Conservation (phyloP, 2,888 invertebrate genomes). For the Piscicola geometra region DNA sequence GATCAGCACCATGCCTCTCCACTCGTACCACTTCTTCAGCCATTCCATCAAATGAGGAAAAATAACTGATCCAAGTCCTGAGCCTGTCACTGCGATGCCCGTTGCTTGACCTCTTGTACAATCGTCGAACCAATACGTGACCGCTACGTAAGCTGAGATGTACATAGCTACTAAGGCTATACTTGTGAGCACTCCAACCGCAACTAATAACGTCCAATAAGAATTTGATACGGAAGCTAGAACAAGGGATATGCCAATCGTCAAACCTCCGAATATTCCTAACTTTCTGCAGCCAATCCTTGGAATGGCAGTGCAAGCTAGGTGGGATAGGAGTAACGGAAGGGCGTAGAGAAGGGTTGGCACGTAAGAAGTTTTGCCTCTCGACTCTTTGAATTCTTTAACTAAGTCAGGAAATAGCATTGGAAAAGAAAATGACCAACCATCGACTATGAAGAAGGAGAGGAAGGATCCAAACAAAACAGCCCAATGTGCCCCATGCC, state of each 20-base stretch:
- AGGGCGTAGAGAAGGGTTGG: constrained; percentile 44
- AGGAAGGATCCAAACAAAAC: constrained; percentile 43
- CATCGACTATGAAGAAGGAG: constrained; percentile 44
- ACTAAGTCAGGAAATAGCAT: constrained; percentile 41
- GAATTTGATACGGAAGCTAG: constrained; percentile 39
- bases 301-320: constrained; percentile 42
- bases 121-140: constrained; percentile 44
- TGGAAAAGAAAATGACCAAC: constrained; percentile 44
- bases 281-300: constrained; percentile 41
- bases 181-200: constrained; percentile 41
- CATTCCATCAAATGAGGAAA: constrained; percentile 45
- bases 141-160: constrained; percentile 41
- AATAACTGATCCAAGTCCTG: constrained; percentile 45
- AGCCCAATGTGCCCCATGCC: too few relatives aligned
- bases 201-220: constrained; percentile 38
- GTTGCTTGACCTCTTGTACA: constrained; percentile 43
- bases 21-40: constrained; percentile 43
- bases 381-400: constrained; percentile 41
- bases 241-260: constrained; percentile 39
- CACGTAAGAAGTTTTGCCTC: constrained; percentile 43
- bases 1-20: constrained; percentile 46
- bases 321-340: constrained; percentile 43
- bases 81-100: constrained; percentile 46
- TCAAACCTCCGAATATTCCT: constrained; percentile 41
- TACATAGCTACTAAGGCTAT: constrained; percentile 43